phyloP scores from a whole-genome alignment of 2,797 vertebrate species.

The Acanthurus leucopareius region DNA sequence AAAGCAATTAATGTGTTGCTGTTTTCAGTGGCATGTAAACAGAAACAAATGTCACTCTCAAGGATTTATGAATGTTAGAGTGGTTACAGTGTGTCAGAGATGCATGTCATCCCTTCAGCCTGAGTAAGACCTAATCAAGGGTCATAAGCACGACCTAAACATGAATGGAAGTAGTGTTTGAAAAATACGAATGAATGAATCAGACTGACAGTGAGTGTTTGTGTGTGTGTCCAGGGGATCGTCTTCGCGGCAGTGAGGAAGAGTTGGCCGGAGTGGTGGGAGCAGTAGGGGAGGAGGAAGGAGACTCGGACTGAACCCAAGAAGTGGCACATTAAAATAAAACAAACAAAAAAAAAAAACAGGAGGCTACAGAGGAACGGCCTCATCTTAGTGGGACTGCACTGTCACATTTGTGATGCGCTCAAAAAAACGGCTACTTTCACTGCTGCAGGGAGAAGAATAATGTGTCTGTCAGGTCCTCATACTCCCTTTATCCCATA shows the following conservation, averaged over 20 bases:
- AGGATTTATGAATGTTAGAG: neutral
- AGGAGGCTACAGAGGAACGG: neutral
- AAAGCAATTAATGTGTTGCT: neutral
- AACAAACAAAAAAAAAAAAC: no score
- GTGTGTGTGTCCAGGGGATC: conserved; percentile 87
- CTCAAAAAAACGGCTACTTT: conserved; percentile 10
- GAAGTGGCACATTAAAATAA: conserved; percentile 2
- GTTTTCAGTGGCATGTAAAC: neutral
- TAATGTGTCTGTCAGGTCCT: conserved; percentile 28
- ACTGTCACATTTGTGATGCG: conserved; percentile 15
- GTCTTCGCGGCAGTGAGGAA: conserved; percentile 92
- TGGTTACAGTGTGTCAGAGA: neutral
- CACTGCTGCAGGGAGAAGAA: conserved; percentile 8
- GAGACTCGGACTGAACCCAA: conserved; percentile 91
- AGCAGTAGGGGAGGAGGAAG: conserved; percentile 82
- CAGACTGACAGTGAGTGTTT: conserved; percentile 24
- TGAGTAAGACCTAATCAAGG: neutral
- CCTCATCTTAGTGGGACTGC: conserved; percentile 20
- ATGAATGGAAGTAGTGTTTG: neutral
- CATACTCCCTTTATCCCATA: conserved; percentile 1
- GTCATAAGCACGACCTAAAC: neutral
- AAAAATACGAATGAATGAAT: conserved; percentile 13
- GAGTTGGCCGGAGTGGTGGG: conserved; percentile 89
- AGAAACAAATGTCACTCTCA: neutral
- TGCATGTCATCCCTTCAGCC: neutral